phyloP scores from a whole-genome alignment of 2,113 vertebrate genomes.

The Agapornis roseicollis region DNA sequence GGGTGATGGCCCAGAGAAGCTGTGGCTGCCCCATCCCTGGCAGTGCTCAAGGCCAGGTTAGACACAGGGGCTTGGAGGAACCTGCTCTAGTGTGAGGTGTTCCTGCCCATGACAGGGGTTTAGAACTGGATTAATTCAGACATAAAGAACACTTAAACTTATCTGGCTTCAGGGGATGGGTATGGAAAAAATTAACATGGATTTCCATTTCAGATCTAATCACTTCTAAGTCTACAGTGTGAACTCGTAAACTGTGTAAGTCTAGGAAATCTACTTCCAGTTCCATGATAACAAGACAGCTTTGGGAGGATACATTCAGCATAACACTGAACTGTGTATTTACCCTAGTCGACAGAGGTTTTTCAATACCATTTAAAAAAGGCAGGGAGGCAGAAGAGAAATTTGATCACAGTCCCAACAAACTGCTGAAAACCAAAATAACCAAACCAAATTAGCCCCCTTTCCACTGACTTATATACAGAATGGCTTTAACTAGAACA shows the following conservation, averaged over 20 bases:
- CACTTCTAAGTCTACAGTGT: not conserved
- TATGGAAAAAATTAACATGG: not conserved
- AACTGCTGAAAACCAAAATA: not conserved
- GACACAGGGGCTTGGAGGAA: not conserved
- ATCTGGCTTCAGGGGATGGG: not conserved
- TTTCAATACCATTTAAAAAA: not conserved
- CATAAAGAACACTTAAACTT: not conserved
- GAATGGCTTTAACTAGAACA: not conserved
- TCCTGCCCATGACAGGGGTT: too few relatives aligned
- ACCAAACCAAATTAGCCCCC: not conserved
- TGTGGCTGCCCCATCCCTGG: too few relatives aligned
- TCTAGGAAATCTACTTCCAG: not conserved
- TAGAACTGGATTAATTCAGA: not conserved
- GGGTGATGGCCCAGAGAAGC: too few relatives aligned
- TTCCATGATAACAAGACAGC: not conserved
- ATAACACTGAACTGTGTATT: not conserved
- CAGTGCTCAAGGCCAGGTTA: too few relatives aligned
- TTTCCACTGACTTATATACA: not conserved
- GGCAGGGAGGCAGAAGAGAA: not conserved
- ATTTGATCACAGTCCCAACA: not conserved
- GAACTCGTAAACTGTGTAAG: not conserved
- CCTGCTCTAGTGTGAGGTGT: not conserved
- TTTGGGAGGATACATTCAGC: not conserved
- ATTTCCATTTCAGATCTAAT: not conserved
- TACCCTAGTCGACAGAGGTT: fast-evolving